These are phyloP conservation scores for Anhinga anhinga DNA, from an alignment of 2,113 vertebrate genomes.

Conservation along the genomic window DNA sequence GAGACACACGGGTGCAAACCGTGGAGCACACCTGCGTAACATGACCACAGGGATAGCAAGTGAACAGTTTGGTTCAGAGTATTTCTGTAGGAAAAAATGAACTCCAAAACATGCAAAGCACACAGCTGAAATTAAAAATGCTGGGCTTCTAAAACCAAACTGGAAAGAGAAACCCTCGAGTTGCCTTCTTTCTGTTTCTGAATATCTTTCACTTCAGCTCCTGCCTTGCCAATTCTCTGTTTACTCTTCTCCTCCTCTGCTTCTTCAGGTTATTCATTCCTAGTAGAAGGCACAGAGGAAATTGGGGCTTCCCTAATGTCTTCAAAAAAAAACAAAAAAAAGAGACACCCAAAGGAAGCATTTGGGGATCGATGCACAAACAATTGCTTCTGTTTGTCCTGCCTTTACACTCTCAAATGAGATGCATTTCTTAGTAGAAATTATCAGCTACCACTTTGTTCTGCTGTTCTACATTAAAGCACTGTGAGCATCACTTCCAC, in stretches of 20 bases:
- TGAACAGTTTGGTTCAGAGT: rapidly evolving
- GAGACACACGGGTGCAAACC: background rate
- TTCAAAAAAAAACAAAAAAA: background rate
- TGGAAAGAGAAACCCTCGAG: background rate
- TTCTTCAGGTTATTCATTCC: background rate
- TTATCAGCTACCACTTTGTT: background rate
- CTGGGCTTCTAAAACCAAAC: background rate
- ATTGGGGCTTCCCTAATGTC: background rate
- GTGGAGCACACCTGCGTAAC: rapidly evolving
- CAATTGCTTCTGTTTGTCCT: background rate
- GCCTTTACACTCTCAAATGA: background rate
- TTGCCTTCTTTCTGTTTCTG: background rate
- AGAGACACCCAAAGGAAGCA: background rate
- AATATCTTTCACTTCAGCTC: background rate
- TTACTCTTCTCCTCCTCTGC: background rate
- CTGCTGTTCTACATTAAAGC: background rate
- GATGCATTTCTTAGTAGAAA: background rate
- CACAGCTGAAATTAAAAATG: background rate
- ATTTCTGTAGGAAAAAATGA: background rate
- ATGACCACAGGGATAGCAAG: background rate
- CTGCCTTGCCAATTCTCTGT: background rate
- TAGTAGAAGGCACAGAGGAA: background rate
- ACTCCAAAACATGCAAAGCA: background rate
- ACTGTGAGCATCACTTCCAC: background rate
- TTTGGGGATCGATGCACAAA: background rate